phyloP scores from a whole-genome alignment of 2,797 vertebrate genomes.

The Phalloptychus januarius region DNA sequence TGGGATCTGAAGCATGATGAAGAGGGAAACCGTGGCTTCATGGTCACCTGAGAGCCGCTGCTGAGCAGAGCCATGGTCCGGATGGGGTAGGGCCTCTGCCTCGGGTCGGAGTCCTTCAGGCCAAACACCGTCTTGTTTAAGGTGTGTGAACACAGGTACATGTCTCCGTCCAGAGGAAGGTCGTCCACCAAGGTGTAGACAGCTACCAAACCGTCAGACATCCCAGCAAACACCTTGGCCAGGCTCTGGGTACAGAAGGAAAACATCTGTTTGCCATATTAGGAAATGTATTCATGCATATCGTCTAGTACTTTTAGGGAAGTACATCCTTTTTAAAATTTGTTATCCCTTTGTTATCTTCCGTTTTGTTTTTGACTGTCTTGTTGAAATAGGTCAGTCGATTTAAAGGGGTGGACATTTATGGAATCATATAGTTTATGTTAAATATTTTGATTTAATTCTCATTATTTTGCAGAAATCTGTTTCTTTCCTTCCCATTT shows the following conservation, averaged over 20 bases:
- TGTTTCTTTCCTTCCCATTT: no score
- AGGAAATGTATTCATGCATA: no score
- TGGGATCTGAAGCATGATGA: not conserved
- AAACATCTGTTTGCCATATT: not conserved
- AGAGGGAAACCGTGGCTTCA: not conserved
- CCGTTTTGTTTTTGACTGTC: no score
- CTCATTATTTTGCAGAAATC: no score
- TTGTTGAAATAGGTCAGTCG: not conserved
- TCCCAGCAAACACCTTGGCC: conserved; percentile 88
- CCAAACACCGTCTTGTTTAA: conserved; percentile 87
- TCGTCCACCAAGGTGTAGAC: conserved; percentile 85
- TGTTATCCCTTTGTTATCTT: no score
- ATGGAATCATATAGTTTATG: no score
- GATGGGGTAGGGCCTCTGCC: conserved; percentile 91
- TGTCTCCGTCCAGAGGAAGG: conserved; percentile 83
- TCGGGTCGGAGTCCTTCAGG: conserved; percentile 86
- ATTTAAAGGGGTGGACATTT: not conserved
- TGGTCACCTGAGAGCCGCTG: conserved; percentile 81
- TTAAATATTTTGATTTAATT: no score
- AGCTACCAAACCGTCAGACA: conserved; percentile 89
- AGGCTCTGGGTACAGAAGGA: conserved; percentile 74
- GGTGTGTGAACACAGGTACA: conserved; percentile 93
- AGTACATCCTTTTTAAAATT: no score
- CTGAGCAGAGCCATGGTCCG: conserved; percentile 85
- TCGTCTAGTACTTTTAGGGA: no score